Conservation (phyloP, 2,797 vertebrate species). For the Numenius phaeopus region DNA sequence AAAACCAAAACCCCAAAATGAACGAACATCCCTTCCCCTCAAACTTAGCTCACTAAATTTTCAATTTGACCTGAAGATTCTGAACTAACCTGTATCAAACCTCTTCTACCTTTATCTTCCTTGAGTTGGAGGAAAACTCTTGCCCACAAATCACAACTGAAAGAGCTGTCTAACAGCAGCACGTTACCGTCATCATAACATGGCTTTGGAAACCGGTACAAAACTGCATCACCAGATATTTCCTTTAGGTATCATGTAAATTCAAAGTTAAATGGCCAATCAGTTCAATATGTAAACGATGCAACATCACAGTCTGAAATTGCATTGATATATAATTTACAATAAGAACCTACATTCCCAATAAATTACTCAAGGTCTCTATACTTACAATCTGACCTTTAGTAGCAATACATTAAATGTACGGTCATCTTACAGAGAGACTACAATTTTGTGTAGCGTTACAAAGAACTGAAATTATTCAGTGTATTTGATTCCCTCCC, state of each 20-base stretch:
- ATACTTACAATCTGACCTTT: not conserved
- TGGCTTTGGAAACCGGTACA: not conserved
- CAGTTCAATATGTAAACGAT: not conserved
- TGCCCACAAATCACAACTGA: not conserved
- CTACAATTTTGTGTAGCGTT: not conserved
- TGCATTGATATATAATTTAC: not conserved
- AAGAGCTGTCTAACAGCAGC: not conserved
- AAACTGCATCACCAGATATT: not conserved
- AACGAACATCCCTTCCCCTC: not conserved
- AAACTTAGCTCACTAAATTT: not conserved
- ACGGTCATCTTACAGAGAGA: not conserved
- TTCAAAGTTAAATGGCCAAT: not conserved
- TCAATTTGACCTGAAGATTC: not conserved
- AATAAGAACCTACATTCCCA: not conserved
- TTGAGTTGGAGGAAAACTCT: not conserved
- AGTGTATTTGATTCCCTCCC: not conserved
- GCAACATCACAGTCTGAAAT: not conserved
- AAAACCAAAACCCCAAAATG: not conserved
- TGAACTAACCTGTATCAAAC: not conserved
- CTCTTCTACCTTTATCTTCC: not conserved
- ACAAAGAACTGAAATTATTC: not conserved
- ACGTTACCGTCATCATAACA: not conserved
- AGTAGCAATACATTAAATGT: not conserved
- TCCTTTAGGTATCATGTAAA: not conserved
- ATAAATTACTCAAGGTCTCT: not conserved